These are phyloP conservation scores for Sylvia atricapilla DNA, from an alignment of 2,113 vertebrate genomes.

Conservation along the genomic window DNA sequence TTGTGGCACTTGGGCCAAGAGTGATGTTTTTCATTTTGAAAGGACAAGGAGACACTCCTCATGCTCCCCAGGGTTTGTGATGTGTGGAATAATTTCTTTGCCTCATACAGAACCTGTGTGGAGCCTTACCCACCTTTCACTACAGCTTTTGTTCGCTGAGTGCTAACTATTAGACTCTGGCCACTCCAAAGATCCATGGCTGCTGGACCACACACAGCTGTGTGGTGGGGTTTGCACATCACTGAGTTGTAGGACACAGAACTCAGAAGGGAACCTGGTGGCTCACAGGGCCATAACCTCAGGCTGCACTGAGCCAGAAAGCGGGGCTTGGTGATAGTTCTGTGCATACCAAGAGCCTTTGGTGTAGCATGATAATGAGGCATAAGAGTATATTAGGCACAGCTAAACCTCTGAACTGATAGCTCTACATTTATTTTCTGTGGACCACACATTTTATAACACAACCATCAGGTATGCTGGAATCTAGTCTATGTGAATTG, in stretches of 20 bases:
- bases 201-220: neutral
- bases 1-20: neutral
- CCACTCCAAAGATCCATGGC: neutral
- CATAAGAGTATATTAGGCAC: neutral
- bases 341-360: neutral
- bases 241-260: neutral
- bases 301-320: neutral
- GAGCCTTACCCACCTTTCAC: neutral
- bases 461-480: neutral
- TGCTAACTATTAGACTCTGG: neutral
- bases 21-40: neutral
- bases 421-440: neutral
- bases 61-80: accelerated
- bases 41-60: neutral
- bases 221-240: neutral
- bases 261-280: neutral
- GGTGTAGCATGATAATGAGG: neutral
- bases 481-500: neutral
- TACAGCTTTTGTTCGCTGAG: neutral
- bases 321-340: neutral
- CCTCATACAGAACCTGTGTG: neutral
- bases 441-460: neutral
- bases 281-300: neutral
- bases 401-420: neutral
- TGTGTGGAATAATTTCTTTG: neutral